Base-by-base conservation (phyloP, 2,797 vertebrate species). In the Allobates femoralis region DNA sequence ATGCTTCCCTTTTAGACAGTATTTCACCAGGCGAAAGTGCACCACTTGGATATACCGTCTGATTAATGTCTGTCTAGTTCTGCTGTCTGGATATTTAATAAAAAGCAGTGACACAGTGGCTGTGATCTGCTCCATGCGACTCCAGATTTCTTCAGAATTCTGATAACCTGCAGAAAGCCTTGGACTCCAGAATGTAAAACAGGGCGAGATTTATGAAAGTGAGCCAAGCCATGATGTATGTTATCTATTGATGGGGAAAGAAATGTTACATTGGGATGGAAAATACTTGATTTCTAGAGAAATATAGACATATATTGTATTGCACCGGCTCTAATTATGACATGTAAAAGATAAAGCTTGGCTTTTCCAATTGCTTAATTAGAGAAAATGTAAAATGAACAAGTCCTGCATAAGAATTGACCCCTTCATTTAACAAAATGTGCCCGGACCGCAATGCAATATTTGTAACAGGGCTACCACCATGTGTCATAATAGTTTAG, bases 21-120 rank as follows among this genome's bases (percentile, higher is more conserved):
- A 85, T 91, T 91, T 90, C 88, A 85, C 87, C 89, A 88, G 71
- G 88, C 89, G 82, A 90, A 82, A 89, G 89, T 86, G 62, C 14
- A 5, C 89, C 90, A 81, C 79, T 88, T 69, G 86, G 80, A 90
- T 58, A 81, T 79, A 41, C 21, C 89, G 87, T 89, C 86, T 90
- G 90, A 90, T 89, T 90, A 87, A 90, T 88, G 83, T 85, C 89
- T 84, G 84, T 71, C 4, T 26, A 78, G 76, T 88, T 89, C 83
- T 91, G 87, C 78, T 84, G 0, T 2, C 86, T 83, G 81, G 85
- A 78, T 84, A 88, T 84, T 55, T 28, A 91, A 86, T 41, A 89
- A 92, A 90, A 19, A 85, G 23, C 80, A 81, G 32, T 86, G 88
- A 90, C 90, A 32, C 37, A 41, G 75, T 67, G 50, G 83, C 67